Percentiles rank a stretch among this genome's conserved stretches.
Conservation (phyloP, 2,797 vertebrate species). For the Epinephelus awoara region DNA sequence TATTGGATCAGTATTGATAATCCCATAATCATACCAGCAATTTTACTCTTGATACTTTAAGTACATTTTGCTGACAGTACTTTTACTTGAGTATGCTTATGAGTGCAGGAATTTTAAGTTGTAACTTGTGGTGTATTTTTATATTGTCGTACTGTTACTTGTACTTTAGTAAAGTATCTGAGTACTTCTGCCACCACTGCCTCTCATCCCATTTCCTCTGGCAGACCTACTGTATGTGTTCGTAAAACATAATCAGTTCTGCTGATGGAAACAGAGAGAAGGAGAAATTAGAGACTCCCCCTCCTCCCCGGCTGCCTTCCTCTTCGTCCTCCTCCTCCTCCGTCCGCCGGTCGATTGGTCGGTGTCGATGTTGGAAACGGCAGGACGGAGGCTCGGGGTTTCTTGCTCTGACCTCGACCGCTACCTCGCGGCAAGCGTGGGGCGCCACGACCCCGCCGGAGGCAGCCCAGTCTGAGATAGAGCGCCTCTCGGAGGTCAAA, state of each 20-base stretch:
- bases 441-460: conserved; percentile 49
- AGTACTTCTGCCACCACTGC: background rate
- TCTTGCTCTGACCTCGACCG: conserved; percentile 70
- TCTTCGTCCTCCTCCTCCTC: conserved; percentile 22
- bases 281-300: conserved; percentile 33
- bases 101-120: background rate
- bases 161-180: background rate
- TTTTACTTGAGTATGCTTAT: background rate
- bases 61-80: background rate
- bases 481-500: conserved; percentile 61
- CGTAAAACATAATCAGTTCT: conserved; percentile 19
- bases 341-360: conserved; percentile 56
- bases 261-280: conserved; percentile 44
- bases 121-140: background rate
- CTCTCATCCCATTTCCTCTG: background rate
- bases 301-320: background rate
- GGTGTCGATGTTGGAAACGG: conserved; percentile 66
- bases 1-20: background rate
- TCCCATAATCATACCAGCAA: too few relatives aligned
- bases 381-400: conserved; percentile 59
- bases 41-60: background rate
- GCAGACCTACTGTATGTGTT: background rate
- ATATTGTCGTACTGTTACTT: background rate
- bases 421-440: conserved; percentile 61
- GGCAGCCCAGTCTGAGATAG: conserved; percentile 63